Evolutionary conservation across 64 coral and sea anemone species (phyloP).

Genomic region (Cladopsammia gracilis): DNA sequence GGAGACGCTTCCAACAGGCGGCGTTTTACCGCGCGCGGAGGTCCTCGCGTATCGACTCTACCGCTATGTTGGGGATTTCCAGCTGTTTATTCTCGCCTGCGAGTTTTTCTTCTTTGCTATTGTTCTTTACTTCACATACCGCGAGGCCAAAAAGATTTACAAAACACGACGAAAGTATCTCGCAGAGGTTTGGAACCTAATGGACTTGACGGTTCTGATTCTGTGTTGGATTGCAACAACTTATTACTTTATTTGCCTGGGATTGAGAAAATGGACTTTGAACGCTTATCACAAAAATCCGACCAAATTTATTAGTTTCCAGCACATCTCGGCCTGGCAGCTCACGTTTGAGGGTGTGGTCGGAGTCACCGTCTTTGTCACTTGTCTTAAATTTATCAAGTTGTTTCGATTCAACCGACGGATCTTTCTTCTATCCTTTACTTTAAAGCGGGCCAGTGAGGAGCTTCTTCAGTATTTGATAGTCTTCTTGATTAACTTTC

Average conservation of each 20-base stretch:
- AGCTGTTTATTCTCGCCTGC: slow-evolving; percentile 84
- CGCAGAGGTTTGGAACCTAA: slow-evolving; percentile 70
- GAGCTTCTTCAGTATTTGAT: slow-evolving; percentile 68
- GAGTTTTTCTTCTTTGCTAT: slow-evolving; percentile 84
- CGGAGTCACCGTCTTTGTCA: slow-evolving; percentile 74
- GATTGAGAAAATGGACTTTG: slow-evolving; percentile 78
- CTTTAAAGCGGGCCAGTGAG: slow-evolving; percentile 64
- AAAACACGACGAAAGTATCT: slow-evolving; percentile 57
- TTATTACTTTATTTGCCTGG: slow-evolving; percentile 83
- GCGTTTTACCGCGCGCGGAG: slow-evolving; percentile 53
- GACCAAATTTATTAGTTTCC: slow-evolving; percentile 84
- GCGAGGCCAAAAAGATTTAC: slow-evolving; percentile 74
- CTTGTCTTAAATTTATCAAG: slow-evolving; percentile 82
- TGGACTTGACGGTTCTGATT: slow-evolving; percentile 65
- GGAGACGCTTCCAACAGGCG: slow-evolving; percentile 78
- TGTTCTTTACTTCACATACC: slow-evolving; percentile 83
- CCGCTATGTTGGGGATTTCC: slow-evolving; percentile 92
- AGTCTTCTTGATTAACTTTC: slow-evolving; percentile 55
- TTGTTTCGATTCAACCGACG: slow-evolving; percentile 91
- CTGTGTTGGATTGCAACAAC: slow-evolving; percentile 78
- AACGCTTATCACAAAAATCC: slow-evolving; percentile 60
- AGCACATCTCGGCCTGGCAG: slow-evolving; percentile 88
- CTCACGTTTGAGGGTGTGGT: slow-evolving; percentile 84
- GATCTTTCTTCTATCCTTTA: slow-evolving; percentile 84
- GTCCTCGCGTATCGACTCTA: slow-evolving; percentile 87